Evolutionary conservation across 2,113 vertebrate genomes (phyloP), one percentile per base, ranked within the genome.

Genomic region (Elgaria multicarinata): DNA sequence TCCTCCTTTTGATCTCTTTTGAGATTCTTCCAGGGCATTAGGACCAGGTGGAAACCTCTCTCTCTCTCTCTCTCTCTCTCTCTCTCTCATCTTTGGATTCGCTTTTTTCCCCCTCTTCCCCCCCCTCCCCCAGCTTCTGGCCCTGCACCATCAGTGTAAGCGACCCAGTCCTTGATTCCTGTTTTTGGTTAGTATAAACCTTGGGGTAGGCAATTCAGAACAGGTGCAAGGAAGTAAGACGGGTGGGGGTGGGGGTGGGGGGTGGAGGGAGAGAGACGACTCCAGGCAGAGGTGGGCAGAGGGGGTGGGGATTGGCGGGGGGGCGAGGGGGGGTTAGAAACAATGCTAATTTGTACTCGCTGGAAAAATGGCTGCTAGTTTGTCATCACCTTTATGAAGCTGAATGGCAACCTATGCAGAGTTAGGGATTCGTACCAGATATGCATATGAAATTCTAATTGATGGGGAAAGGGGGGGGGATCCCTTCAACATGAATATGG

Each of bases 321-420:
- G n/a, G n/a, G n/a, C n/a, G n/a, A n/a, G n/a, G n/a, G n/a, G 85
- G 86, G 67, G 88, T 1, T 44, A 81, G 83, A 44, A n/a, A 84
- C 44, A 50, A 89, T 83, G 64, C 50, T 80, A 85, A 87, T 82
- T 85, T 90, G 84, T 80, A 81, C 87, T 87, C 81, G 83, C 87
- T 87, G 88, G 82, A 24, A 90, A 93, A 81, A 92, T 91, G 91
- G 91, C 93, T 94, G 85, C 90, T 91, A 80, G 18, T 62, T 86
- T 74, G 16, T 80, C 90, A 84, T 80, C 83, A 83, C 62, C 81
- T 87, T 78, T n/a, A 86, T 82, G 85, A 85, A 72, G 92, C 83
- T 88, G 64, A 85, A 67, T 87, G 71, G 85, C 76, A 44, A 16
- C 20, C 12, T 36, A 72, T 22, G 22, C 16, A 39, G n/a, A 18